Base-by-base conservation (phyloP, 64 coral and sea anemone genomes). In the Astreopora myriophthalma region DNA sequence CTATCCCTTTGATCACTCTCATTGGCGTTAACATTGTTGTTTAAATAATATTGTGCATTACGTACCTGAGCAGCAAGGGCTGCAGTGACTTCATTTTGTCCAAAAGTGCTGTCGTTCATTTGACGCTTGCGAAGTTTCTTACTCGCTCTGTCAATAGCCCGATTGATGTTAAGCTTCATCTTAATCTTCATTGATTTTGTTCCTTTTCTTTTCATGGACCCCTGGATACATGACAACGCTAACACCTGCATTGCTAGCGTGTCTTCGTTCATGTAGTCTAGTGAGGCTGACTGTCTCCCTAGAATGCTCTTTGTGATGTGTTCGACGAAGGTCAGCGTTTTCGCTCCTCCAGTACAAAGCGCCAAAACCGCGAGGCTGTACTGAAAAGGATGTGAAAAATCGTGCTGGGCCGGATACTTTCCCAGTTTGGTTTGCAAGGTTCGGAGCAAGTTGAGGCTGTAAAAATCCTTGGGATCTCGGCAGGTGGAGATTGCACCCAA, bases 381-480 rank as follows among this genome's bases (percentile, higher is more conserved):
- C 25, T 58, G 52, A 60, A 86, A 92, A 11, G 82, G 71, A 11
- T 92, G 90, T 17, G 75, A 33, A 73, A 92, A 92, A 2, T 55
- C 71, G 11, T 9, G 13, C 19, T 80, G 20, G 25, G n/a, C n/a
- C n/a, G 90, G 80, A 34, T 48, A 92, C 28, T 77, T 64, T 19
- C 8, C 84, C 30, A 86, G 34, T 40, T 84, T 84, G 28, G 33
- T 61, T 20, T 34, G 57, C 51, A 92, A 31, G 28, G 34, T 16
- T 44, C 72, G 73, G 19, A 92, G 23, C 52, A 92, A 69, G 55
- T 92, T 66, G 28, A 75, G 22, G 20, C 52, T 70, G 35, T 86
- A 57, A 28, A 86, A 85, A 1, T 71, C 19, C 13, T 65, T 36
- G 0, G 90, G 90, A 19, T 92, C 90, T 84, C 27, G 11, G 23